These are phyloP conservation scores for Anguilla marmorata DNA, from an alignment of 2,797 vertebrate genomes.

Conservation along the genomic window DNA sequence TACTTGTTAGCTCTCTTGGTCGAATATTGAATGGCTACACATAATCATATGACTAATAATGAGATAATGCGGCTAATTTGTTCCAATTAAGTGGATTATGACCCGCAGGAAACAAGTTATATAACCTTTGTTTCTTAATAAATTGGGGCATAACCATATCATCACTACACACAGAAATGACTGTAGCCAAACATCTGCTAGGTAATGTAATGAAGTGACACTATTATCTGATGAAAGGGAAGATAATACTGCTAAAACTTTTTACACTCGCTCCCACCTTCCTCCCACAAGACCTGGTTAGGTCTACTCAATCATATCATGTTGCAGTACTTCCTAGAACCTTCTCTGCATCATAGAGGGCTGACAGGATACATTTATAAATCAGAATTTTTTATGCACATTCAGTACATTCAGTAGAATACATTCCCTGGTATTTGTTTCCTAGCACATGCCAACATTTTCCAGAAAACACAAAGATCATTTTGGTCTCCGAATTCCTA, in stretches of 20 bases:
- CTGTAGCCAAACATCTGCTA: not conserved
- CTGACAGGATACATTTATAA: not conserved
- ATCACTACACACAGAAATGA: not conserved
- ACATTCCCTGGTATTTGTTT: not conserved
- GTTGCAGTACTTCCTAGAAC: not conserved
- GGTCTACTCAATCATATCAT: not conserved
- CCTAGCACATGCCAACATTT: not conserved
- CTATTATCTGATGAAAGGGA: not conserved
- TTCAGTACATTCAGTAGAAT: not conserved
- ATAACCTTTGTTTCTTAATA: conserved; percentile 2
- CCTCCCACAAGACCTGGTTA: not conserved
- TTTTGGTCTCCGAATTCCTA: not conserved
- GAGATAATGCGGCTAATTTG: not conserved
- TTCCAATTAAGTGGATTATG: not conserved
- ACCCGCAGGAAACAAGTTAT: not conserved
- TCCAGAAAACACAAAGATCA: not conserved
- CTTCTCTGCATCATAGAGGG: not conserved
- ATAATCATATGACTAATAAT: not conserved
- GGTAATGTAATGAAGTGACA: not conserved
- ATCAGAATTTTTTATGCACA: not conserved
- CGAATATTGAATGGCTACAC: not conserved
- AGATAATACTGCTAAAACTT: not conserved
- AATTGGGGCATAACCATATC: conserved; percentile 1
- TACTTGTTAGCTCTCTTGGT: not conserved
- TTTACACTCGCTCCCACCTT: not conserved